These are phyloP conservation scores for Coregonus sp. DNA, from an alignment of 2,797 vertebrate genomes.

Conservation along the genomic window DNA sequence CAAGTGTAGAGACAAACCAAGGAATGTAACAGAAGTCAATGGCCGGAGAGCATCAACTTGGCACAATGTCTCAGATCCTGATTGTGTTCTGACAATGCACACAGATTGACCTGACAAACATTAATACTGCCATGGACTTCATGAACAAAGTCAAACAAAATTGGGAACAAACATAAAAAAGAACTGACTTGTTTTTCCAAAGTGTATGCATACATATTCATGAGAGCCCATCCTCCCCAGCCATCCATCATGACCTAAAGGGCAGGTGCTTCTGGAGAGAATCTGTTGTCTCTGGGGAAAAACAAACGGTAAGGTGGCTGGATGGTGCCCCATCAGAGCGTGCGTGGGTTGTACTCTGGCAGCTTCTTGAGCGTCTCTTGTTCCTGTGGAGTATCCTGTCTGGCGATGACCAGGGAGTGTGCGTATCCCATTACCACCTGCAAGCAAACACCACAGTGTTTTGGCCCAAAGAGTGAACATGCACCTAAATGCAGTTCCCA, in stretches of 20 bases:
- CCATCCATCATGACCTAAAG: constrained; percentile 27
- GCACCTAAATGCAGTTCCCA: neutral
- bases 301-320: constrained; percentile 26
- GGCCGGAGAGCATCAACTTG: constrained; percentile 47
- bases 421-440: constrained; percentile 94
- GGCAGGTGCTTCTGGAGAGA: constrained; percentile 40
- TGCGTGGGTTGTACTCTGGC: constrained; percentile 94
- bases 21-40: constrained; percentile 64
- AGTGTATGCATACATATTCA: constrained; percentile 26
- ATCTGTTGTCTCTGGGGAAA: constrained; percentile 42
- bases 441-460: neutral
- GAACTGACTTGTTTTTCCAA: constrained; percentile 44
- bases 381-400: constrained; percentile 86
- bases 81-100: constrained; percentile 51
- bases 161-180: constrained; percentile 33
- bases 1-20: constrained; percentile 29
- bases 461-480: neutral
- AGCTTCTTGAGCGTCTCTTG: constrained; percentile 89
- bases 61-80: constrained; percentile 43
- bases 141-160: constrained; percentile 19
- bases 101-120: neutral
- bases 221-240: constrained; percentile 37
- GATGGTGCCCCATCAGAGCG: constrained; percentile 76
- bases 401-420: constrained; percentile 88
- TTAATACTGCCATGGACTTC: constrained; percentile 29